Evolutionary conservation across 2,888 invertebrate species (phyloP).

Genomic region (Bembecia ichneumoniformis): DNA sequence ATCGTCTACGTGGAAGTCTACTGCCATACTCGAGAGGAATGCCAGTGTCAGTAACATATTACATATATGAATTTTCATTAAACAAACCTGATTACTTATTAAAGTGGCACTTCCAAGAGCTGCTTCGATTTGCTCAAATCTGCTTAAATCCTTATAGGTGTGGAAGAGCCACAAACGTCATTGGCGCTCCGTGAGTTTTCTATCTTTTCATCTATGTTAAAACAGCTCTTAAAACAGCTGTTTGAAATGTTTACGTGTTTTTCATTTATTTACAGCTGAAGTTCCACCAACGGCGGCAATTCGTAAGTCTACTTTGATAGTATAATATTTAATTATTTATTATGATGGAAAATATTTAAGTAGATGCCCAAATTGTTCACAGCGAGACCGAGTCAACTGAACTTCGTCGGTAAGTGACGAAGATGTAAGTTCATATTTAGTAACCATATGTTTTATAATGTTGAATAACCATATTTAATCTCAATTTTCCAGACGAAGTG

Average conservation of each 20-base stretch:
- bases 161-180: not conserved
- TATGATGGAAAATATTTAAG: too few relatives aligned
- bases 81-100: too few relatives aligned
- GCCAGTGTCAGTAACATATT: constrained; percentile 27
- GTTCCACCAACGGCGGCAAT: not conserved
- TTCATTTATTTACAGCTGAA: not conserved
- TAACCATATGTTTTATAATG: not conserved
- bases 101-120: too few relatives aligned
- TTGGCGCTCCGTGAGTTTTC: not conserved
- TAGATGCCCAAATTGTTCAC: not conserved
- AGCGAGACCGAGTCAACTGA: not conserved
- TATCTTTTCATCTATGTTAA: not conserved
- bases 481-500: constrained; percentile 12
- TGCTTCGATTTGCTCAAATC: too few relatives aligned
- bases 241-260: not conserved
- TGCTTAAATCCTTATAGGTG: not conserved
- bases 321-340: too few relatives aligned
- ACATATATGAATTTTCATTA: too few relatives aligned
- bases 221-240: not conserved
- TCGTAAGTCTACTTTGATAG: not conserved
- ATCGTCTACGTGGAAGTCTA: constrained; percentile 44
- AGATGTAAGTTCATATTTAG: not conserved
- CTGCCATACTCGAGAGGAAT: constrained; percentile 47
- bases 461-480: not conserved
- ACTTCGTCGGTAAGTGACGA: constrained; percentile 6